Evolutionary conservation across 2,113 vertebrate genomes (phyloP).

Genomic region (Hucho hucho): DNA sequence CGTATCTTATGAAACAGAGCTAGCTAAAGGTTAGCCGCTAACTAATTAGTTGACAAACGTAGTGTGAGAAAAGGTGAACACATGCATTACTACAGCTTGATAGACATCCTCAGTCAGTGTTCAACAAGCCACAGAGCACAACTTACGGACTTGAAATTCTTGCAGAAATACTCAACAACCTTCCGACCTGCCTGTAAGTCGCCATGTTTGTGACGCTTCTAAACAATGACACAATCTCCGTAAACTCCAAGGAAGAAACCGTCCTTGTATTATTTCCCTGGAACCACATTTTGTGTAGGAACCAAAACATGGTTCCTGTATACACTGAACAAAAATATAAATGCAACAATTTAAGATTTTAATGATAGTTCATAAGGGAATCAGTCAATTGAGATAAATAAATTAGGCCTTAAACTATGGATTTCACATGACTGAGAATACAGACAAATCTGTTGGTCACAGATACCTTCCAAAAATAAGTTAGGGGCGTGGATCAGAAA

Average conservation of each 20-base stretch:
- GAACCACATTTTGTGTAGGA: too few species aligned
- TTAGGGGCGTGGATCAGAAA: too few species aligned
- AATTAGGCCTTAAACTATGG: too few species aligned
- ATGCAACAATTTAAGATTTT: too few species aligned
- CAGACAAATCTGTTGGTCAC: too few species aligned
- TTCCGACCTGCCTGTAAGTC: conserved; percentile 51
- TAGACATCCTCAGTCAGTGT: background rate
- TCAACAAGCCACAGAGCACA: too few species aligned
- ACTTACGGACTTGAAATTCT: conserved; percentile 63
- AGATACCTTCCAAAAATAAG: too few species aligned
- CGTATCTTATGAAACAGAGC: background rate
- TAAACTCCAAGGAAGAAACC: background rate
- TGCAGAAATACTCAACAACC: conserved; percentile 48
- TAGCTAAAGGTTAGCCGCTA: background rate
- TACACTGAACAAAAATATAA: too few species aligned
- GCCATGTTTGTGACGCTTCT: conserved; percentile 71
- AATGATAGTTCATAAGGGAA: too few species aligned
- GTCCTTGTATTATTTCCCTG: background rate
- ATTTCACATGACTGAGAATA: too few species aligned
- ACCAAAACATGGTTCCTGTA: too few species aligned
- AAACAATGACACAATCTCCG: background rate
- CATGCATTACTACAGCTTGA: background rate
- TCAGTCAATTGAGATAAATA: too few species aligned
- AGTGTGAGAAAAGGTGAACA: background rate
- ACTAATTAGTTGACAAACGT: background rate